Evolutionary conservation across 2,888 invertebrate species (phyloP).

Genomic region (Idaea biselata): DNA sequence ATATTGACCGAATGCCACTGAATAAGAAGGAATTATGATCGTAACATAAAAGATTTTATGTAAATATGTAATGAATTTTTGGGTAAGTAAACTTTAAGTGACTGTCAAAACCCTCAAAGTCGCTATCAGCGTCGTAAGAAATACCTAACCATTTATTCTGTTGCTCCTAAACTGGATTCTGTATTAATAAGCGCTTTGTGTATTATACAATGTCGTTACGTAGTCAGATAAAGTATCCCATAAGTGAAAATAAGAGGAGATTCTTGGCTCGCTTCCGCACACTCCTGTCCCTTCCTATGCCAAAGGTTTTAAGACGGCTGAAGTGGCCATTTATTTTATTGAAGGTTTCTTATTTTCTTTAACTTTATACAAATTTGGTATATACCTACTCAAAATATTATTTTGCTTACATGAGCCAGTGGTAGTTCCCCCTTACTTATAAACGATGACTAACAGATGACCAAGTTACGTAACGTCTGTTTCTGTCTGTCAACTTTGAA

Average conservation of each 20-base stretch:
- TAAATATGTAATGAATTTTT: neutral
- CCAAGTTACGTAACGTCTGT: no score
- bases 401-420: neutral
- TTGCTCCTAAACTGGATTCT: conserved; percentile 29
- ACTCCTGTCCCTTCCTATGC: conserved; percentile 7
- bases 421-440: no score
- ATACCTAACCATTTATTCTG: conserved; percentile 21
- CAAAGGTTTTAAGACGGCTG: conserved; percentile 8
- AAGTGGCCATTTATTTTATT: conserved; percentile 3
- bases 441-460: no score
- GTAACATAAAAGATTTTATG: neutral
- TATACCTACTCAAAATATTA: neutral
- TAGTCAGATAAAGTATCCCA: conserved; percentile 23
- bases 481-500: no score
- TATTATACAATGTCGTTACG: conserved; percentile 5
- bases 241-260: conserved; percentile 29
- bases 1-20: neutral
- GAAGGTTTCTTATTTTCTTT: neutral
- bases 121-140: conserved; percentile 17
- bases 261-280: conserved; percentile 19
- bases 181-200: neutral
- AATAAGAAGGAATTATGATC: neutral
- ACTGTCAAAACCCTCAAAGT: neutral
- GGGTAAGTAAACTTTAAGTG: neutral
- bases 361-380: neutral